phyloP scores from a whole-genome alignment of 2,797 vertebrate genomes.

The Galaxias olidus region DNA sequence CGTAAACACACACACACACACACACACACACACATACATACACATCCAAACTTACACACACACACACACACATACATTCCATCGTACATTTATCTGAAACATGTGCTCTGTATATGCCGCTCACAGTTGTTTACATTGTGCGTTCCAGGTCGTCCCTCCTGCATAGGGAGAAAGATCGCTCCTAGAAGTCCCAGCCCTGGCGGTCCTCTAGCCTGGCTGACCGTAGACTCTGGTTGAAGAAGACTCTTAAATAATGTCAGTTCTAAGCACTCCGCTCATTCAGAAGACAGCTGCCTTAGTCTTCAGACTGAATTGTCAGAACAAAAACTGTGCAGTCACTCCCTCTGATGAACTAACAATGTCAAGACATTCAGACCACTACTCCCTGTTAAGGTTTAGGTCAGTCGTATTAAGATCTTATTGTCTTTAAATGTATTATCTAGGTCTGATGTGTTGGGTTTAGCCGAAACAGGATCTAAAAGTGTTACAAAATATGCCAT shows the following conservation, averaged over 20 bases:
- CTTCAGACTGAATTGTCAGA: too few relatives aligned
- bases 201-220: background rate
- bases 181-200: slow-evolving; percentile 34
- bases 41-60: background rate
- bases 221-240: too few relatives aligned
- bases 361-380: too few relatives aligned
- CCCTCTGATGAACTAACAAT: too few relatives aligned
- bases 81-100: background rate
- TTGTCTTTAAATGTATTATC: background rate
- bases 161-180: slow-evolving; percentile 66
- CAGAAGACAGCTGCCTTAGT: too few relatives aligned
- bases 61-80: background rate
- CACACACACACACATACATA: background rate
- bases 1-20: background rate
- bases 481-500: background rate
- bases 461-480: background rate
- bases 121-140: slow-evolving; percentile 6
- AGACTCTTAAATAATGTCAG: too few relatives aligned
- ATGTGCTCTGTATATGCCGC: too few relatives aligned
- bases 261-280: too few relatives aligned
- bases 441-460: background rate
- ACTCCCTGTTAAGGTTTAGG: too few relatives aligned
- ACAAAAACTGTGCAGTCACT: too few relatives aligned
- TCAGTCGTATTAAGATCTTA: background rate
- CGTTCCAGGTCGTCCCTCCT: slow-evolving; percentile 84